A percentile compares a stretch with the other conserved stretches of the same genome.
phyloP scores from a whole-genome alignment of 2,113 vertebrate genomes.

The Perca flavescens region DNA sequence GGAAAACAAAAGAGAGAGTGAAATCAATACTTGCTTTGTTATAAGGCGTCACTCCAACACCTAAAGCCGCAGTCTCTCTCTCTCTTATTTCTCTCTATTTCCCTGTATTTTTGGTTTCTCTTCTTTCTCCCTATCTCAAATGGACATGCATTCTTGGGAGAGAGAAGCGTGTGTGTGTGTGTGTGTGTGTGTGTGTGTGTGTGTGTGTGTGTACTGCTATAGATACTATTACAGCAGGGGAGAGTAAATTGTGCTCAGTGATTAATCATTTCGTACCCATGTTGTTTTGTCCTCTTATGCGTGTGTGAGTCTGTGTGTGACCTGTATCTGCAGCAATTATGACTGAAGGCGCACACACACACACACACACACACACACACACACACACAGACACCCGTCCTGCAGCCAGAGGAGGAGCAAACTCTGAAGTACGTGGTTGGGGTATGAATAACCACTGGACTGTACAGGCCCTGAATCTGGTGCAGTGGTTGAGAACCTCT shows the following conservation, averaged over 20 bases:
- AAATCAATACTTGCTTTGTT: conserved; percentile 53
- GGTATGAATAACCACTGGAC: conserved; percentile 61
- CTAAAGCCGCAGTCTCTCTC: neutral
- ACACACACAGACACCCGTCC: conserved; percentile 20
- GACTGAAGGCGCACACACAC: conserved; percentile 2
- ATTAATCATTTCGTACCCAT: conserved; percentile 42
- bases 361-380: conserved; percentile 28
- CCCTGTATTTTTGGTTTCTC: neutral
- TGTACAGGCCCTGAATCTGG: conserved; percentile 40
- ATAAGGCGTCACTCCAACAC: conserved; percentile 22
- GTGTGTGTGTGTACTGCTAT: conserved; percentile 15
- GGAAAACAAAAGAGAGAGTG: conserved; percentile 6
- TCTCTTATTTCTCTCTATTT: conserved; percentile 4
- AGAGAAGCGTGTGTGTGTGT: neutral
- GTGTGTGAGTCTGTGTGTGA: conserved; percentile 9
- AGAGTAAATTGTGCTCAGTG: conserved; percentile 29
- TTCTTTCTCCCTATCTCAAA: neutral
- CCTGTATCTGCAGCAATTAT: conserved; percentile 51
- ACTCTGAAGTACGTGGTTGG: conserved; percentile 65
- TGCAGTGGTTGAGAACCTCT: conserved; percentile 61
- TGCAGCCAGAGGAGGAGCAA: conserved; percentile 48
- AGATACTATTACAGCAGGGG: neutral
- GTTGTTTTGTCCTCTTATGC: conserved; percentile 17
- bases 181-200: neutral
- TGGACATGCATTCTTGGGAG: neutral